Evolutionary conservation across 2,888 invertebrate genomes (phyloP).

Genomic region (Drosophila falleni): DNA sequence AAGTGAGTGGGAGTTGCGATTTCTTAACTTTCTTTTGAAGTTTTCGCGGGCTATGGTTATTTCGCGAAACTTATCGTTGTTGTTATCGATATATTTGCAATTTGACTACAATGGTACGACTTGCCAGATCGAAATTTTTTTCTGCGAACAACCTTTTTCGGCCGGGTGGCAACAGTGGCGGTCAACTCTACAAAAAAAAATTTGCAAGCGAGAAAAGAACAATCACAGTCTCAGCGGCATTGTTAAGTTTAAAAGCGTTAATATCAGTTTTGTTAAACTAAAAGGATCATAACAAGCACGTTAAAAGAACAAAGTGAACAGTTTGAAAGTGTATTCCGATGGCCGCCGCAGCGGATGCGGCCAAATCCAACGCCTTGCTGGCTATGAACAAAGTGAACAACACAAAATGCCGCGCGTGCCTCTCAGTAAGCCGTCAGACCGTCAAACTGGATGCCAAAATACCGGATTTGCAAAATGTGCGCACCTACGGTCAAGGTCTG

Average conservation of each 20-base stretch:
- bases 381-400: slow-evolving; percentile 64
- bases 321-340: slow-evolving; percentile 18
- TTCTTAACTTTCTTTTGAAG: neutral
- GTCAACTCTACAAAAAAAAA: neutral
- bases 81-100: neutral
- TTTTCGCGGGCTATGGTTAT: no score
- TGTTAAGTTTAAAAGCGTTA: slow-evolving; percentile 4
- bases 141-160: no score
- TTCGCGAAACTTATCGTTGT: neutral
- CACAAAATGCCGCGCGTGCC: slow-evolving; percentile 76
- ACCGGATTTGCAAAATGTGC: slow-evolving; percentile 58
- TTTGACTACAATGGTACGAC: no score
- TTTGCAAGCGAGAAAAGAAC: slow-evolving; percentile 31
- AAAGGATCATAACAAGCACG: neutral
- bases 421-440: slow-evolving; percentile 66
- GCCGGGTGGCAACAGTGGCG: no score
- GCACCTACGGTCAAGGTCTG: slow-evolving; percentile 68
- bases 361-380: slow-evolving; percentile 51
- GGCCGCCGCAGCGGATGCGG: slow-evolving; percentile 61
- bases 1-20: neutral
- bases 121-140: no score
- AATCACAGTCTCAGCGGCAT: slow-evolving; percentile 25
- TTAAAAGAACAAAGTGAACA: neutral
- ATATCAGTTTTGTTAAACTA: slow-evolving; percentile 4
- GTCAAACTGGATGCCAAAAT: slow-evolving; percentile 59